Evolutionary conservation across 1,140 invertebrate species (phyloP), one percentile per base, ranked within the genome.

Genomic region (Aethina tumida): DNA sequence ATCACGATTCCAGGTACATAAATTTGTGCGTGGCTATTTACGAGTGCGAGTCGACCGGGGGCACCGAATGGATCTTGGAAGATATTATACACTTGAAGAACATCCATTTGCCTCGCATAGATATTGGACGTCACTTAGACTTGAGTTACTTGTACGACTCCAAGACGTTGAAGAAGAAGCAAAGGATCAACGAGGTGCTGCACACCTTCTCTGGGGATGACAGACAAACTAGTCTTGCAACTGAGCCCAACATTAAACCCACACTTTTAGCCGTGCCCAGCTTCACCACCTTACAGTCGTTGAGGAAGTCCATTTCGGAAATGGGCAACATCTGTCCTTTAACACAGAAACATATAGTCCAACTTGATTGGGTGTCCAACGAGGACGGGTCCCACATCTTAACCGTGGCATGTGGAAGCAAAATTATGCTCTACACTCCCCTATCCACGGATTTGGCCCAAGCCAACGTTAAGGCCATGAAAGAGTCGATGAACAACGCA

Each of bases 41-140:
- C 66, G 96, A 99, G 64, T 99, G 96, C 62, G 96, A 99, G 69
- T 96, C 92, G 45, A 96, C 92, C 16, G 96, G 96, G 38, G 95
- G 87, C 41, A 79, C 77, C n/a, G 94, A 98, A 60, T 99, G 96
- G 96, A 76, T 94, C n/a, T 64, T 95, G n/a, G 96, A 99, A 63
- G 96, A 99, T 54, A 94, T 87, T 1, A 91, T 94, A 47, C 83
- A 89, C 49, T 63, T 95, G 39, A 81, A 85, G 56, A 92, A 92
- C 51, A 85, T 92, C 40, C 83, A 85, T 58, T 55, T 92, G 36
- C 86, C 87, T 0, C 62, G 84, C 29, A 84, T 87, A 6, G 78
- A 83, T 31, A 71, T 87, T 1, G 84, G 88, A 46, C 77, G 49
- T 20, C 79, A 84, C 59, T 68, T 90, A 12, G 86, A 91, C 60